Evolutionary conservation across 2,797 vertebrate genomes (phyloP).

Genomic region (Odontamblyopus lacepedii): DNA sequence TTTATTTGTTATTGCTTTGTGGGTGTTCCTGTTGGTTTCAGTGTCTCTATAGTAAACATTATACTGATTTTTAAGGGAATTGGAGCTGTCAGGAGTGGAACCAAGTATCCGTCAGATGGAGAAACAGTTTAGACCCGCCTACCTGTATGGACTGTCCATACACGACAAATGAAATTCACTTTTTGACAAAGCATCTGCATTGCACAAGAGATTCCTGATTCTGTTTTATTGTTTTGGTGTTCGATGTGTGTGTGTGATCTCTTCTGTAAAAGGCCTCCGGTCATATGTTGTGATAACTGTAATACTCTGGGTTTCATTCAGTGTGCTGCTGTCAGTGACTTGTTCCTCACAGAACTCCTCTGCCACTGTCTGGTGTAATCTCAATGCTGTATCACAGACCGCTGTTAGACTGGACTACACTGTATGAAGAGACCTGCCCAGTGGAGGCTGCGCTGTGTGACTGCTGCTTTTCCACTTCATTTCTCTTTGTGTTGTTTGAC

Average conservation of each 20-base stretch:
- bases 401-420: constrained; percentile 35
- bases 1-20: constrained; percentile 20
- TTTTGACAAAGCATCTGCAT: constrained; percentile 50
- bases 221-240: constrained; percentile 44
- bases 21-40: constrained; percentile 27
- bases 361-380: constrained; percentile 21
- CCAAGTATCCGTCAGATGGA: constrained; percentile 29
- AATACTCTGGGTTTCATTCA: constrained; percentile 31
- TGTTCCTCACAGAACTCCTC: constrained; percentile 21
- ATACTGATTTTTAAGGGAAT: constrained; percentile 7
- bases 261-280: constrained; percentile 34
- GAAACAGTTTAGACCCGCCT: constrained; percentile 3
- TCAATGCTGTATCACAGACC: constrained; percentile 26
- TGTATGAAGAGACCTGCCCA: constrained; percentile 25
- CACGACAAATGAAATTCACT: constrained; percentile 22
- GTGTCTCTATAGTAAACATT: constrained; percentile 20
- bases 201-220: constrained; percentile 38
- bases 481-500: constrained; percentile 78
- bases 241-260: constrained; percentile 27
- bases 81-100: constrained; percentile 14
- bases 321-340: constrained; percentile 35
- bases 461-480: constrained; percentile 66
- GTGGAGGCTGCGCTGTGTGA: constrained; percentile 58
- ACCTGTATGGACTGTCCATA: constrained; percentile 16
- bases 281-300: constrained; percentile 29